phyloP scores from a whole-genome alignment of 2,113 vertebrate species.

The Xenopus tropicalis region UCB_Xtro_10.0 CM004446.2:108359501-108360000 shows the following conservation, averaged over 20 bases:
- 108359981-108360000: no score
- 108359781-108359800: slow-evolving; percentile 5
- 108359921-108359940: no score
- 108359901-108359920: no score
- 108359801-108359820: neutral
- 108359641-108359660: slow-evolving; percentile 18
- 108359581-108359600: slow-evolving; percentile 19
- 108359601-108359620: slow-evolving; percentile 9
- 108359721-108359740: slow-evolving; percentile 24
- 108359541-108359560: slow-evolving; percentile 22
- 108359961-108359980: no score
- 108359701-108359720: slow-evolving; percentile 25
- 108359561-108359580: slow-evolving; percentile 17
- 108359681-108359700: slow-evolving; percentile 25
- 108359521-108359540: slow-evolving; percentile 34
- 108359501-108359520: slow-evolving; percentile 17
- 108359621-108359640: slow-evolving; percentile 13
- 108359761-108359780: slow-evolving; percentile 5
- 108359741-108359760: slow-evolving; percentile 14
- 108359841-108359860: neutral
- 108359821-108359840: neutral
- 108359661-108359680: slow-evolving; percentile 26
- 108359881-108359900: no score
- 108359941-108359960: no score
- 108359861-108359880: neutral